Evolutionary conservation across 2,888 invertebrate genomes (phyloP).

Genomic region (Tenthredo livida): DNA sequence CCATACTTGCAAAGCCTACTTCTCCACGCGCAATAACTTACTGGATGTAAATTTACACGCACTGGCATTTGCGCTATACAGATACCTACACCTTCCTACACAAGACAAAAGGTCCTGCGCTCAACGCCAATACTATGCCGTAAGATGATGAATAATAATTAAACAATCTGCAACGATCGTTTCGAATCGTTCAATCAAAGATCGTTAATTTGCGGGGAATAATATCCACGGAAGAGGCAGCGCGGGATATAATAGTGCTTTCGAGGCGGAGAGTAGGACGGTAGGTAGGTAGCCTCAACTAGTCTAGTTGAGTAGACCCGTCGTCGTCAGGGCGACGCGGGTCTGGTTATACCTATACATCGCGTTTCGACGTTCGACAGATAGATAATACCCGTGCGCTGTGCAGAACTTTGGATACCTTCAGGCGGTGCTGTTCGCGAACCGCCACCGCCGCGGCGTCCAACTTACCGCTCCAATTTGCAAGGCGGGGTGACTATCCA

Average conservation of each 20-base stretch:
- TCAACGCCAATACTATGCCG: not conserved
- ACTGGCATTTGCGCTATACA: constrained; percentile 1
- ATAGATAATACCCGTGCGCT: constrained; percentile 12
- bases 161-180: not conserved
- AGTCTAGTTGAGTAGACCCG: not conserved
- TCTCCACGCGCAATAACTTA: not conserved
- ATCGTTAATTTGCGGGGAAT: not conserved
- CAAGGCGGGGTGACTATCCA: constrained; percentile 28
- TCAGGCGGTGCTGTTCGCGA: constrained; percentile 14
- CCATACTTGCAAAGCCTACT: not conserved
- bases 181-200: not conserved
- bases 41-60: constrained; percentile 27
- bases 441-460: constrained; percentile 12
- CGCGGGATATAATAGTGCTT: not conserved
- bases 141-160: not conserved
- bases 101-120: not conserved
- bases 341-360: not conserved
- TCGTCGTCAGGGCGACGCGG: constrained; percentile 20
- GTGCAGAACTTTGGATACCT: constrained; percentile 21
- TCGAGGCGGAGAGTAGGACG: constrained; percentile 2
- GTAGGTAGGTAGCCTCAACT: constrained; percentile 12
- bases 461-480: constrained; percentile 34
- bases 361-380: constrained; percentile 17
- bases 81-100: not conserved
- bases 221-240: not conserved